Conservation (phyloP, 2,888 invertebrate genomes). For the Scaptomyza tumidula region DNA sequence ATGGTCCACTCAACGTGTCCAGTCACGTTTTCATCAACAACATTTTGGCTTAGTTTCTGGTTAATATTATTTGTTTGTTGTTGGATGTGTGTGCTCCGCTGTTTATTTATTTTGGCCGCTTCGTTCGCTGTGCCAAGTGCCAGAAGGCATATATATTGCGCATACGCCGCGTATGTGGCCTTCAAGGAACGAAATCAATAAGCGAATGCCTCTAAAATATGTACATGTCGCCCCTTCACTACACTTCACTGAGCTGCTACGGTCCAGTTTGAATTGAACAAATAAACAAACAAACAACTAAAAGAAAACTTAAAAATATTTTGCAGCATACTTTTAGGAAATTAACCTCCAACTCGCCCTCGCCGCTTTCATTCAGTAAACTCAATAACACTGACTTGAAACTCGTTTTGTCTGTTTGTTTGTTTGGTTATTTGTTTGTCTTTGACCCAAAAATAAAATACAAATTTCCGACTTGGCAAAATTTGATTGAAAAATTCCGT, state of each 20-base stretch:
- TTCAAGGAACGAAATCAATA: conserved; percentile 62
- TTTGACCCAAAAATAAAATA: conserved; percentile 14
- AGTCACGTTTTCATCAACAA: conserved; percentile 74
- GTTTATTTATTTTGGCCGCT: conserved; percentile 70
- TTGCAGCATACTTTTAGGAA: conserved; percentile 66
- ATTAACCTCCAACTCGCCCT: conserved; percentile 29
- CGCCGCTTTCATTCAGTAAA: conserved; percentile 1
- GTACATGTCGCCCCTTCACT: conserved; percentile 16
- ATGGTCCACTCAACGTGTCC: conserved; percentile 59
- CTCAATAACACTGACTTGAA: conserved; percentile 35
- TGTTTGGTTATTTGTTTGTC: conserved; percentile 15
- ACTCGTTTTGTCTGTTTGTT: conserved; percentile 32
- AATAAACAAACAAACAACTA: conserved; percentile 43
- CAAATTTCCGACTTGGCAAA: conserved; percentile 29
- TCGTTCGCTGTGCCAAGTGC: conserved; percentile 54
- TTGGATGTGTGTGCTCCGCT: conserved; percentile 45
- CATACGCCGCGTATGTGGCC: conserved; percentile 63
- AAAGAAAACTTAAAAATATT: conserved; percentile 60
- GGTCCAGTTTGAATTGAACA: conserved; percentile 37
- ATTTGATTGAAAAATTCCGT: conserved; percentile 38
- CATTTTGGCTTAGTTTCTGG: conserved; percentile 74
- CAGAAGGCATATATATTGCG: conserved; percentile 70
- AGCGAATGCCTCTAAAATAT: conserved; percentile 48
- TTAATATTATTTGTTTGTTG: conserved; percentile 72
- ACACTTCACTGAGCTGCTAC: conserved; percentile 20